Base-by-base conservation (phyloP, 2,888 invertebrate genomes). In the Morpho helenor region DNA sequence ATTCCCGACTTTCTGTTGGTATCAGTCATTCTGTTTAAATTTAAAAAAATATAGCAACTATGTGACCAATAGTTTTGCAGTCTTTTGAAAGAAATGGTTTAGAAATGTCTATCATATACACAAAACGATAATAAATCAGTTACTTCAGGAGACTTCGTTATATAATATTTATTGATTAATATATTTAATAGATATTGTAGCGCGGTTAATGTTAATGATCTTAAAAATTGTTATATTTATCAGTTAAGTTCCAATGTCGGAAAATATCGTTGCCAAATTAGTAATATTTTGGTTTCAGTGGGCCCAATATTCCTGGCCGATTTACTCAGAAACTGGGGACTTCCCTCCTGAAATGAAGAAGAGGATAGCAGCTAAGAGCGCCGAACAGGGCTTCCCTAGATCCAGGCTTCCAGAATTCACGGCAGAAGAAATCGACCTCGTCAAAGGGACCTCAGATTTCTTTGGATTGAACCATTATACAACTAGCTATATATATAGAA, bases 401-500 rank as follows among this genome's bases (percentile, higher is more conserved):
- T 31, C 31, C 31, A 31, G 43, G 43, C n/a, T 43, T 43, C 43
- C 43, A 0, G n/a, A 76, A 66, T 76, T 0, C 67, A 71, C 7
- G 1, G 2, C 1, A 31, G 31, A 31, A 31, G 31, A 31, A 31
- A 31, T 31, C 31, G 31, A 31, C 3, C 75, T 74, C 55, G 63
- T 82, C 8, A 69, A 66, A 31, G 79, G 80, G n/a, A 72, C 74
- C 3, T 70, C 75, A 0, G 80, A 81, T 49, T 68, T 73, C 50
- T 75, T 78, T 10, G 76, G 94, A 4, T 74, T 95, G 22, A 95
- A 95, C 70, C 91, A 93, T 59, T 95, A 95, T 74, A 91, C 92
- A 1, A 80, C 91, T 0, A 74, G 8, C 0, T 52, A 68, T 9
- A 68, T 75, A 16, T 76, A 74, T 52, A 73, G 76, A 53, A 75